Conservation (phyloP, 1,140 invertebrate genomes). For the Eufriesea mexicana region DNA sequence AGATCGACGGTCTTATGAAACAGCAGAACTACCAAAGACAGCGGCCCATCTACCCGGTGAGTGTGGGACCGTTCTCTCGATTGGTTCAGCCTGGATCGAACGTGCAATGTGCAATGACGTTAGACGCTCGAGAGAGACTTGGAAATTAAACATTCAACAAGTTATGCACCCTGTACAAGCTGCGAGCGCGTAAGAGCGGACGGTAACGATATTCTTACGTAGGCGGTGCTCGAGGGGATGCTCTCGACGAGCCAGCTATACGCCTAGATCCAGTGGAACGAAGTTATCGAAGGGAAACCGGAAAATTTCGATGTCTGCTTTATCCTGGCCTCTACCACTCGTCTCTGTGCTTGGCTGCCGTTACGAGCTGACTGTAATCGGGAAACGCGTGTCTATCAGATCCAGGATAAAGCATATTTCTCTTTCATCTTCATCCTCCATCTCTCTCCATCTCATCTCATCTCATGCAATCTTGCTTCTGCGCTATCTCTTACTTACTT, state of each 20-base stretch:
- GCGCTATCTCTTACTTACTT: neutral
- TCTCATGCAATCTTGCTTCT: slow-evolving; percentile 13
- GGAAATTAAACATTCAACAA: slow-evolving; percentile 54
- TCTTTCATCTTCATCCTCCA: neutral
- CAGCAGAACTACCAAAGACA: slow-evolving; percentile 83
- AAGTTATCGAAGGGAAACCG: neutral
- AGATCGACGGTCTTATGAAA: slow-evolving; percentile 89
- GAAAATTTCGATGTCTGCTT: neutral
- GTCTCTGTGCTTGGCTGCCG: neutral
- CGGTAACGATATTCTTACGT: slow-evolving; percentile 32
- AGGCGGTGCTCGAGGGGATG: slow-evolving; percentile 32
- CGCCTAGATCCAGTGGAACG: neutral
- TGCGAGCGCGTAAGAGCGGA: slow-evolving; percentile 27
- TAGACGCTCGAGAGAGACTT: slow-evolving; percentile 25
- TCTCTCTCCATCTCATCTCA: neutral
- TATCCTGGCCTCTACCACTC: slow-evolving; percentile 8
- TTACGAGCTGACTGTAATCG: neutral
- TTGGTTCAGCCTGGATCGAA: slow-evolving; percentile 8
- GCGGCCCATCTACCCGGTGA: slow-evolving; percentile 78
- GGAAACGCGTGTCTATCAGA: neutral
- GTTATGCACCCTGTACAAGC: slow-evolving; percentile 5
- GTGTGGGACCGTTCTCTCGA: slow-evolving; percentile 24
- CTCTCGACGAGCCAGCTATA: slow-evolving; percentile 13
- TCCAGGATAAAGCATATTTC: neutral
- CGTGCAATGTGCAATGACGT: neutral